These are phyloP conservation scores for Lissonota sp. DNA, from an alignment of 2,888 invertebrate species.

Conservation along the genomic window DNA sequence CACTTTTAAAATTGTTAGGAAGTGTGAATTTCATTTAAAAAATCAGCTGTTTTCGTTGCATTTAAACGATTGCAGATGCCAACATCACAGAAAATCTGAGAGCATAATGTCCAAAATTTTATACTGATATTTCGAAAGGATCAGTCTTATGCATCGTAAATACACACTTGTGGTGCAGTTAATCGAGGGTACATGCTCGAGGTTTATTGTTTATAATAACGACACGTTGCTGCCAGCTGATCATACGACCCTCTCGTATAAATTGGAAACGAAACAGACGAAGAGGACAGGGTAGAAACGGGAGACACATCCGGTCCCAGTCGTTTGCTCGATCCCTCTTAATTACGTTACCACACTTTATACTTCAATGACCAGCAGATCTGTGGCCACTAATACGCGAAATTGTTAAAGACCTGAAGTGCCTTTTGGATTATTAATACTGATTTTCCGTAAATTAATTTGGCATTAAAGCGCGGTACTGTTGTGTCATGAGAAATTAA, in stretches of 20 bases:
- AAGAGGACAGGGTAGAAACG: slow-evolving; percentile 8
- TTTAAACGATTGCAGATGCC: too few species aligned
- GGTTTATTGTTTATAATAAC: slow-evolving; percentile 28
- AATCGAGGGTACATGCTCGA: neutral
- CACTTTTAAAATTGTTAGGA: too few species aligned
- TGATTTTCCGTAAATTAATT: neutral
- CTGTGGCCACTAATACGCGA: neutral
- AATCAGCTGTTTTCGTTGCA: too few species aligned
- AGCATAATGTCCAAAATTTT: too few species aligned
- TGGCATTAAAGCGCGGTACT: neutral
- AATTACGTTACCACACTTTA: slow-evolving; percentile 3
- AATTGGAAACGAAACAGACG: slow-evolving; percentile 6
- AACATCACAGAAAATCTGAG: too few species aligned
- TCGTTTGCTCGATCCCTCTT: neutral
- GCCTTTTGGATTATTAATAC: neutral
- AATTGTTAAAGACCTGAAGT: neutral
- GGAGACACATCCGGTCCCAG: slow-evolving; percentile 8
- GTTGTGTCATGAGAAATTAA: neutral
- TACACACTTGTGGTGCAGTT: slow-evolving; percentile 2
- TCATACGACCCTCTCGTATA: slow-evolving; percentile 28
- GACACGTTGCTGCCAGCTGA: slow-evolving; percentile 20
- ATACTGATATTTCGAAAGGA: too few species aligned
- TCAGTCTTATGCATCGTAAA: neutral
- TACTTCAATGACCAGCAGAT: neutral
- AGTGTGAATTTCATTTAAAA: too few species aligned